Evolutionary conservation across 1,140 invertebrate genomes (phyloP), one percentile per base, ranked within the genome.

Genomic region (Dolichoris vasculosae): DNA sequence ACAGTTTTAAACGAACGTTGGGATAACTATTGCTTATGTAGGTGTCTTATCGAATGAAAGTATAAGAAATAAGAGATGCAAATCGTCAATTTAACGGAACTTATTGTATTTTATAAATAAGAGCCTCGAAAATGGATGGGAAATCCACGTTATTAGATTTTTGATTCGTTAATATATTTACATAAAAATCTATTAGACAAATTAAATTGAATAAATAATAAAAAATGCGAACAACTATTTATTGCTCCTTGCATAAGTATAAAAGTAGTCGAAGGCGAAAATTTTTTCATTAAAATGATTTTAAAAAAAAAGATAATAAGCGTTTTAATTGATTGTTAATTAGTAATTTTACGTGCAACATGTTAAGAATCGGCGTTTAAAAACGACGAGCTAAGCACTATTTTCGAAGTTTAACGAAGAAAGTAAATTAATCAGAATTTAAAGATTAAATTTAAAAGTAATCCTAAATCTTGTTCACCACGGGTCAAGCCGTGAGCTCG

Each of bases 291-390:
- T 67, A 23, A 32, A 79, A 15, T 55, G 40, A 79, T 32, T n/a
- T n/a, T 59, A 30, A 69, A 23, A 26, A 35, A 73, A 51, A 38
- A 0, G 9, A 48, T 9, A 32, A 63, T 32, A 63, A 82, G 69
- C 71, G 59, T 67, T 81, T 76, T 82, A 86, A 79, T 78, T 64
- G 63, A 83, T 75, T 86, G 85, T 86, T 86, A 67, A 86, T 82
- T 76, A 81, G 80, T 81, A 67, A 85, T 51, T 51, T 80, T 85
- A 71, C 76, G 51, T 86, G 79, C 69, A 86, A 82, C 80, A 69
- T 86, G 85, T 86, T 86, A 86, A 79, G 35, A 55, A 83, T 83
- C 85, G 85, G 85, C 80, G 85, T 86, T 86, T 35, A 83, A 82
- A 86, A 86, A 82, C 43, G 80, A 48, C 85, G 85, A 82, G 32